Evolutionary conservation across 2,113 vertebrate species (phyloP).

Genomic region (Gallinago undulata): DNA sequence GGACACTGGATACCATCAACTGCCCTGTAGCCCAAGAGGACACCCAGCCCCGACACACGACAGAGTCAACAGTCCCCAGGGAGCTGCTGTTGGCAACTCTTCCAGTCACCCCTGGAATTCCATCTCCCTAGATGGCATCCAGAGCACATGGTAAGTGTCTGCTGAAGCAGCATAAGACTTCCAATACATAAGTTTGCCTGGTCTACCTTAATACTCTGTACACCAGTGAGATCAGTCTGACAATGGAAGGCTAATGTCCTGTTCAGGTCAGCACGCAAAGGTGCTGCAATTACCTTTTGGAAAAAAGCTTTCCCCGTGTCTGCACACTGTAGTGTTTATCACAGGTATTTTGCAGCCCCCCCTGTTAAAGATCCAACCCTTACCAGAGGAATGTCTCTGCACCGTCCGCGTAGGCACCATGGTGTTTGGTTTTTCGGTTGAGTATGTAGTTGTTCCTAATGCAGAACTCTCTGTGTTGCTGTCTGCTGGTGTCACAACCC

Average conservation of each 20-base stretch:
- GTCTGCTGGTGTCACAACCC: conserved; percentile 73
- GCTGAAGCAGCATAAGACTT: background rate
- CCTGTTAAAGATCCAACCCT: background rate
- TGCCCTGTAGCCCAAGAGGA: background rate
- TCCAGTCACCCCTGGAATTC: background rate
- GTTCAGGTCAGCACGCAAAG: background rate
- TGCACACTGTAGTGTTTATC: too few relatives aligned
- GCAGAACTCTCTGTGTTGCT: conserved; percentile 71
- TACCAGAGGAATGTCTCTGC: conserved; percentile 74
- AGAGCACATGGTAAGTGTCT: fast-evolving
- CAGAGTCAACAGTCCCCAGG: background rate
- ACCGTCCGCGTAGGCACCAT: conserved; percentile 72
- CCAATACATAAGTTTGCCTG: fast-evolving
- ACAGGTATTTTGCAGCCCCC: background rate
- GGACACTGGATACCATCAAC: background rate
- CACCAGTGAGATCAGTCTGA: background rate
- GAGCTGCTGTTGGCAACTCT: background rate
- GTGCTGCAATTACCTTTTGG: background rate
- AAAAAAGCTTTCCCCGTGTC: background rate
- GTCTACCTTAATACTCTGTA: background rate
- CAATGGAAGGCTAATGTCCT: background rate
- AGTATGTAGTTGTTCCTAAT: conserved; percentile 71
- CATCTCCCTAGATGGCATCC: background rate
- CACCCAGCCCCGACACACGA: background rate
- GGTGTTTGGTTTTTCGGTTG: conserved; percentile 75